Evolutionary conservation across 2,888 invertebrate species (phyloP), one percentile per base, ranked within the genome.

Genomic region (Troilus luridus): DNA sequence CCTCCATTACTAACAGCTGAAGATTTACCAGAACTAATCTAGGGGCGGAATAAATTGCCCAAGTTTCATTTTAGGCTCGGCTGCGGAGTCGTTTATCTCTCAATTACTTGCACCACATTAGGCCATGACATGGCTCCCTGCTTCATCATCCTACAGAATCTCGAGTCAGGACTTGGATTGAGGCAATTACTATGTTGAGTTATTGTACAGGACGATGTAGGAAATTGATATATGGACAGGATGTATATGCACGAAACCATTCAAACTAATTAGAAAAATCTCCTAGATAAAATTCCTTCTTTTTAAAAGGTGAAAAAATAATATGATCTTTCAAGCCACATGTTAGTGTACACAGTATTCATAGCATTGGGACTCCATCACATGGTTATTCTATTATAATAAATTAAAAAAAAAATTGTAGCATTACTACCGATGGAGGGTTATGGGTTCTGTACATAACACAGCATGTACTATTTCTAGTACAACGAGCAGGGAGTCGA

Each of bases 61-160:
- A 77, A 77, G 72, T 77, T 77, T 77, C 72, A 77, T 77, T 77
- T 77, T 77, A 77, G 72, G 72, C 72, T 77, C 72, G 27, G 27
- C 72, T 77, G 7, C 14, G 17, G 19, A 77, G 72, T 41, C 72
- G 72, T 77, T 77, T 41, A 77, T 77, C 72, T 77, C 72, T 77
- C 72, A 77, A 77, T 77, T 77, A 77, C 72, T 77, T 41, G 27
- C 72, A 77, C 72, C 41, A 77, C 72, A 77, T 77, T 77, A 77
- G 72, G 72, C 72, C 8, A 24, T 3, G 27, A 77, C 72, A 77
- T 77, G 72, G 27, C 41, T 77, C 72, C 41, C 72, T 1, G 27
- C 72, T 77, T 41, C 72, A 41, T 77, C 72, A 17, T 77, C 7
- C 72, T 17, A 41, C 3, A 27, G 3, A 41, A 77, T 77, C 27